Base-by-base conservation (phyloP, 2,888 invertebrate genomes). In the Platycnemis pennipes region DNA sequence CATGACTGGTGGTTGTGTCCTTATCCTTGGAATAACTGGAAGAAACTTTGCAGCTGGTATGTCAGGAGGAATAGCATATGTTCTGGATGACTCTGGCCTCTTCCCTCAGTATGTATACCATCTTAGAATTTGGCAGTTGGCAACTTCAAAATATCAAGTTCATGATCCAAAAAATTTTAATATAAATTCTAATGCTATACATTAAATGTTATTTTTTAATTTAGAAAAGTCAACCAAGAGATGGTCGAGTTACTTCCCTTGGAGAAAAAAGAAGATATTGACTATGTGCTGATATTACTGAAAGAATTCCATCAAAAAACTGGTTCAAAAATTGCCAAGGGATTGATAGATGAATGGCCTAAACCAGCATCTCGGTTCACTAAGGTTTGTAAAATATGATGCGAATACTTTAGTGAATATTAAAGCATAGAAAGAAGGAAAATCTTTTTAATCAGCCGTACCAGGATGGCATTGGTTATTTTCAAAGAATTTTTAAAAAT, bases 1-100 rank as follows among this genome's bases (percentile, higher is more conserved):
- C 97, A 99, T 99, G 99, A 99, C 99, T 91, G 99, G 99, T 26
- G 99, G 99, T 94, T 97, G 97, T 94, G 98, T 98, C 95, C 97
- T 99, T 94, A 98, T 99, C 96, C 97, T 99, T 31, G 99, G 99
- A 0, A 97, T 99, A 94, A 99, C 99, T 13, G 99, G 99, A 0
- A 97, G 99, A 95, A 99, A 99, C 97, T 99, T 99, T 97, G 99
- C 99, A 16, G 99, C 99, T 89, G 99, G 99, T 95, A 99, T 99
- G 99, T 99, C 99, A 94, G 99, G 99, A 88, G 99, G 99, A 94
- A 98, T 99, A 95, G 99, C 99, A 0, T 99, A 99, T 96, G 98
- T 99, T 26, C 98, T 99, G 96, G 99, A 99, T 96, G 97, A 98
- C 94, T 98, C 98, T 96, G 98, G 98, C 4, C 98, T 98, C 13